phyloP scores from a whole-genome alignment of 2,888 invertebrate species.

The Caenorhabditis japonica region DNA sequence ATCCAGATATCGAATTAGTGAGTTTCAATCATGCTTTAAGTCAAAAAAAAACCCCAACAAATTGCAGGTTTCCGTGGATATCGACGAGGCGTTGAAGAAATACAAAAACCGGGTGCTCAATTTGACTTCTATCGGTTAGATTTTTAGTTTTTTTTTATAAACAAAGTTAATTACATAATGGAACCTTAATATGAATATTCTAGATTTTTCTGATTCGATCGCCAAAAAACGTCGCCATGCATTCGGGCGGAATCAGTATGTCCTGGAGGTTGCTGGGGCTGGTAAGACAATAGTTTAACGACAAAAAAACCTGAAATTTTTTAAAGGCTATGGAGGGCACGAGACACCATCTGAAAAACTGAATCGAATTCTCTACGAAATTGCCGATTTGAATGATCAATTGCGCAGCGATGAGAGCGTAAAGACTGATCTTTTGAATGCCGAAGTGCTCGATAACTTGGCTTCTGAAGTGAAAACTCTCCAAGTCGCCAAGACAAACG shows the following conservation, averaged over 20 bases:
- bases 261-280: slow-evolving; percentile 69
- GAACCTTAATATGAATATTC: background rate
- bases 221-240: slow-evolving; percentile 66
- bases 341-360: slow-evolving; percentile 71
- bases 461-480: slow-evolving; percentile 51
- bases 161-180: no score
- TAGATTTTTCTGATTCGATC: slow-evolving; percentile 74
- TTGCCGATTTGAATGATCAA: slow-evolving; percentile 62
- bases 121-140: slow-evolving; percentile 65
- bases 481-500: slow-evolving; percentile 20
- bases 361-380: slow-evolving; percentile 66
- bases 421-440: slow-evolving; percentile 50
- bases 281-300: slow-evolving; percentile 41
- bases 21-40: background rate
- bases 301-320: background rate
- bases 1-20: slow-evolving; percentile 68
- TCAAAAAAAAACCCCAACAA: background rate
- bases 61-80: slow-evolving; percentile 66
- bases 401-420: slow-evolving; percentile 31
- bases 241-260: slow-evolving; percentile 67
- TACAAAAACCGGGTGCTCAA: slow-evolving; percentile 68
- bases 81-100: slow-evolving; percentile 70
- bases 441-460: slow-evolving; percentile 50
- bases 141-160: background rate
- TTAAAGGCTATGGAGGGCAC: slow-evolving; percentile 41